Base-by-base conservation (phyloP, 2,888 invertebrate species). In the Platycnemis pennipes region DNA sequence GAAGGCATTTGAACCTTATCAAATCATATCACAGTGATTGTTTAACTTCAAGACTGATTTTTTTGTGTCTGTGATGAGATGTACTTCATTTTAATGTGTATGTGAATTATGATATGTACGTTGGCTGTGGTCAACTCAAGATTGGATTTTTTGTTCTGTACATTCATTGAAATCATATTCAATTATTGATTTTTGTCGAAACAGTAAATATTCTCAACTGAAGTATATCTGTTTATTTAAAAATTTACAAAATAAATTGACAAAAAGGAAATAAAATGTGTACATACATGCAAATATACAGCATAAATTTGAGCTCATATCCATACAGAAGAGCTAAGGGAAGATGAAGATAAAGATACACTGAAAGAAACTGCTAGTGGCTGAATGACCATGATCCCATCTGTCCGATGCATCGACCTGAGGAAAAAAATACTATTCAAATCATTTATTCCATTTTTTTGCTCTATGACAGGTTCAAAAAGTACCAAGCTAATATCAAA, bases 331-430 rank as follows among this genome's bases (percentile, higher is more conserved):
- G 77, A 13, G 77, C 1, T 77, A 2, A 77, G 11, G 77, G 31
- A 16, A 37, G 3, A 37, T 77, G 11, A 26, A 37, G 37, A 56
- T 56, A 53, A 53, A 26, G 44, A 63, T 16, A 63, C 53, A 37
- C 11, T 91, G n/a, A 56, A 56, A 19, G 11, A 42, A 8, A 89
- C 5, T 26, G 42, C 2, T 69, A 96, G 95, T 96, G 97, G 95
- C 97, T 97, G 96, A 98, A 98, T 56, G 98, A 98, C 98, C 98
- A 97, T 95, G 99, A 99, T 69, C 99, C 99, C 97, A 98, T 98
- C 96, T 98, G 98, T 63, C 98, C 98, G 95, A 99, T 98, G 96
- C 99, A 98, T 95, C 98, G 98, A 88, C 98, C 97, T 97, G 95
- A 94, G 96, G 96, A 95, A 94, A 94, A 94, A 95, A 94, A 95